phyloP scores from a whole-genome alignment of 2,888 invertebrate species.

The Stenodema calcarata region DNA sequence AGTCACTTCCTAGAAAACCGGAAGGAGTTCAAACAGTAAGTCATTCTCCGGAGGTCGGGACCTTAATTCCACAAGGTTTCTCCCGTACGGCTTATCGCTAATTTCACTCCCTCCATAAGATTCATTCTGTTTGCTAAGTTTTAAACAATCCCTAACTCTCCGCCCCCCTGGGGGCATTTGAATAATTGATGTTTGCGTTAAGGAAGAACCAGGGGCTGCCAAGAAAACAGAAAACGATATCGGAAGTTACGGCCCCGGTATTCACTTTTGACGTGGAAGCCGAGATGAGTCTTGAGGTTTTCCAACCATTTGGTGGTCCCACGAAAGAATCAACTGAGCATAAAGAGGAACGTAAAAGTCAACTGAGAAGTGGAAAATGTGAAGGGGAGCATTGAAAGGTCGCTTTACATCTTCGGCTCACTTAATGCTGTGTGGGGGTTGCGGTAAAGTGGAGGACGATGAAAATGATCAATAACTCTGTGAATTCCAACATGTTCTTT shows the following conservation, averaged over 20 bases:
- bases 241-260: not conserved
- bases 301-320: not conserved
- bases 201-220: not conserved
- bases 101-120: not conserved
- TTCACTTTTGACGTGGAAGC: not conserved
- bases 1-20: too few species aligned
- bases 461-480: too few species aligned
- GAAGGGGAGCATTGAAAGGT: too few species aligned
- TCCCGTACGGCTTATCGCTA: not conserved
- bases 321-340: not conserved
- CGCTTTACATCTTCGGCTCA: too few species aligned
- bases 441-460: too few species aligned
- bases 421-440: too few species aligned
- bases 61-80: not conserved
- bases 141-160: not conserved
- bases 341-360: not conserved
- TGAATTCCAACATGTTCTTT: too few species aligned
- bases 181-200: not conserved
- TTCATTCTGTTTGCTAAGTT: not conserved
- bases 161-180: not conserved
- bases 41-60: not conserved
- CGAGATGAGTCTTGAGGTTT: not conserved
- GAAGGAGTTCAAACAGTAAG: too few species aligned
- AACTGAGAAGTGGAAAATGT: too few species aligned
- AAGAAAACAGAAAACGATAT: not conserved